These are phyloP conservation scores for Drosophila azteca DNA, from an alignment of 1,140 invertebrate genomes.

Conservation along the genomic window DNA sequence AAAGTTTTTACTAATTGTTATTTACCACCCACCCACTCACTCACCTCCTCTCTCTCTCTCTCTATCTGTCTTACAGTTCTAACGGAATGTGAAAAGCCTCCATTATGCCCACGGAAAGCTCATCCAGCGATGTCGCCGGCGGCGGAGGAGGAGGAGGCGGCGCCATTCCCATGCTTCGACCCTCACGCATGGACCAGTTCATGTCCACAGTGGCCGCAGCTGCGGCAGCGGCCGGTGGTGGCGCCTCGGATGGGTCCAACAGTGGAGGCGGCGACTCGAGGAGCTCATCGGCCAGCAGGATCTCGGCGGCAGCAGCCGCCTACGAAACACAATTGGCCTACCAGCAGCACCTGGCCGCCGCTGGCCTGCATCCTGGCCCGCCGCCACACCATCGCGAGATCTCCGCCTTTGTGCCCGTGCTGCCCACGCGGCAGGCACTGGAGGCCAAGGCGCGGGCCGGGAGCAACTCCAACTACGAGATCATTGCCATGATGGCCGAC, in stretches of 20 bases:
- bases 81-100: constrained; percentile 63
- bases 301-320: constrained; percentile 81
- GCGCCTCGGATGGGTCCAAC: constrained; percentile 50
- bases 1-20: constrained; percentile 69
- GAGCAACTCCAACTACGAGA: constrained; percentile 87
- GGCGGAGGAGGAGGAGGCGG: constrained; percentile 53
- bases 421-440: constrained; percentile 87
- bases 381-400: constrained; percentile 87
- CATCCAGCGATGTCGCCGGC: constrained; percentile 59
- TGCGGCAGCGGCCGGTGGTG: constrained; percentile 45
- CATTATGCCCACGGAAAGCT: constrained; percentile 78
- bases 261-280: constrained; percentile 84
- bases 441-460: constrained; percentile 84
- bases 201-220: constrained; percentile 83
- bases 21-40: constrained; percentile 27
- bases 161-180: constrained; percentile 75
- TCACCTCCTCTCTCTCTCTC: constrained; percentile 2
- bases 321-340: constrained; percentile 89
- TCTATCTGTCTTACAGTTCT: constrained; percentile 40
- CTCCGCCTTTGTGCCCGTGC: constrained; percentile 92
- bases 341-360: constrained; percentile 87
- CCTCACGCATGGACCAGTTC: constrained; percentile 86
- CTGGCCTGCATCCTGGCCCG: constrained; percentile 75
- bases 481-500: constrained; percentile 94
- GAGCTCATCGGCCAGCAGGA: constrained; percentile 84